Evolutionary conservation across 2,797 vertebrate genomes (phyloP).

Genomic region (Oryzias dopingdopingensis): DNA sequence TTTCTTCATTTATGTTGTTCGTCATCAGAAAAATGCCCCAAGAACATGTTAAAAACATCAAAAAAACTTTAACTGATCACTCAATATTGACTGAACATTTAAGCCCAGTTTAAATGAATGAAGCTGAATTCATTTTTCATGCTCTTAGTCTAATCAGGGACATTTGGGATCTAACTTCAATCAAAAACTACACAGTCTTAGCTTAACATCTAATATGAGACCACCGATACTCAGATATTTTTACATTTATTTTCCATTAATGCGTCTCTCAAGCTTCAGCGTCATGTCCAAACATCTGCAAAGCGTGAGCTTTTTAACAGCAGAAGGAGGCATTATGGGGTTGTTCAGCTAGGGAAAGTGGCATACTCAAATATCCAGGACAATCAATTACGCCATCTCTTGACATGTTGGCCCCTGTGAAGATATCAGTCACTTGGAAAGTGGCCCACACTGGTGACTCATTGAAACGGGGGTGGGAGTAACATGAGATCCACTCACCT

Average conservation of each 20-base stretch:
- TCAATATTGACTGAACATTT: no score
- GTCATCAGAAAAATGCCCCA: no score
- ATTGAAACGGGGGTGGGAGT: conserved; percentile 79
- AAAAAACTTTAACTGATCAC: no score
- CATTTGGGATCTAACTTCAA: not conserved
- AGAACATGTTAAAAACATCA: no score
- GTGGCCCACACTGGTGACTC: conserved; percentile 83
- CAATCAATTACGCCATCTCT: conserved; percentile 86
- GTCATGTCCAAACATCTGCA: conserved; percentile 52
- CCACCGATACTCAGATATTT: conserved; percentile 19
- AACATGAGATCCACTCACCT: conserved; percentile 86
- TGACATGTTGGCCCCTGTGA: conserved; percentile 88
- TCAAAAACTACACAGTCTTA: not conserved
- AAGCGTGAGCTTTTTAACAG: conserved; percentile 42
- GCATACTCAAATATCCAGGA: conserved; percentile 84
- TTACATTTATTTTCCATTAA: conserved; percentile 23
- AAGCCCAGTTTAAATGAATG: no score
- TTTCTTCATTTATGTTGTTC: no score
- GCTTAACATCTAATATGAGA: conserved; percentile 6
- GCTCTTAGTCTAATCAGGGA: conserved; percentile 48
- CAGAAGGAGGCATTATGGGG: conserved; percentile 58
- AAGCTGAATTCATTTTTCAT: no score
- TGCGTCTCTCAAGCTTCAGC: conserved; percentile 36
- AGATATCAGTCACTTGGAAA: conserved; percentile 92
- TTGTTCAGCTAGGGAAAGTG: conserved; percentile 80